Evolutionary conservation across 2,113 vertebrate genomes (phyloP).

Genomic region (Condylura cristata): DNA sequence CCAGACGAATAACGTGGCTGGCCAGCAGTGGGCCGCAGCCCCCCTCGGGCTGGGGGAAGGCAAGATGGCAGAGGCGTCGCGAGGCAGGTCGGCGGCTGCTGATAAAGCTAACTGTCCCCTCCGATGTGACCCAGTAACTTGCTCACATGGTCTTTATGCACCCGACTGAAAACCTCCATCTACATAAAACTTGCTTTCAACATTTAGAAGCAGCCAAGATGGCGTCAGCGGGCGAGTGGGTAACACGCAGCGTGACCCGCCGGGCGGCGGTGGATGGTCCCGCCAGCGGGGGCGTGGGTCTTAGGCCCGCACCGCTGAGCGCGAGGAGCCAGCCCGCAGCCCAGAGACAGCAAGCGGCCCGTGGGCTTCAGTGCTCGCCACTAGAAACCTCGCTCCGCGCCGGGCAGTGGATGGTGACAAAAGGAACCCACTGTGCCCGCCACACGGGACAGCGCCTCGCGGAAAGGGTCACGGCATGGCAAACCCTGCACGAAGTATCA

Average conservation of each 20-base stretch:
- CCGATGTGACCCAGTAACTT: neutral
- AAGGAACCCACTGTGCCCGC: neutral
- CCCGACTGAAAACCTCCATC: neutral
- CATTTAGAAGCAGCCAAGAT: neutral
- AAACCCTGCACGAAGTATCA: neutral
- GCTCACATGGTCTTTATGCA: neutral
- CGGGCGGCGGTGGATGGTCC: no score
- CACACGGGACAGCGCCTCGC: accelerated
- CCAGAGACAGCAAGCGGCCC: neutral
- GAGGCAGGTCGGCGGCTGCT: neutral
- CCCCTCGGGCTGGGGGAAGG: neutral
- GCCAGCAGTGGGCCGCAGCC: neutral
- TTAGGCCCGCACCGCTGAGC: accelerated
- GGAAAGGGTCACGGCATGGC: neutral
- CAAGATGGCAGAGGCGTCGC: neutral
- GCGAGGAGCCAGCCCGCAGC: neutral
- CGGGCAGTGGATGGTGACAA: neutral
- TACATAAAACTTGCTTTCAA: neutral
- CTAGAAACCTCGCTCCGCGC: neutral
- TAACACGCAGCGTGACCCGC: neutral
- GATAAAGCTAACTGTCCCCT: neutral
- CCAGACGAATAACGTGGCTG: neutral
- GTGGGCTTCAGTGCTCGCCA: neutral
- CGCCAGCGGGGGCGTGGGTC: no score
- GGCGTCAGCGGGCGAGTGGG: neutral